Evolutionary conservation across 2,797 vertebrate genomes (phyloP), one percentile per base, ranked within the genome.

Genomic region (Ceyx erithaca): DNA sequence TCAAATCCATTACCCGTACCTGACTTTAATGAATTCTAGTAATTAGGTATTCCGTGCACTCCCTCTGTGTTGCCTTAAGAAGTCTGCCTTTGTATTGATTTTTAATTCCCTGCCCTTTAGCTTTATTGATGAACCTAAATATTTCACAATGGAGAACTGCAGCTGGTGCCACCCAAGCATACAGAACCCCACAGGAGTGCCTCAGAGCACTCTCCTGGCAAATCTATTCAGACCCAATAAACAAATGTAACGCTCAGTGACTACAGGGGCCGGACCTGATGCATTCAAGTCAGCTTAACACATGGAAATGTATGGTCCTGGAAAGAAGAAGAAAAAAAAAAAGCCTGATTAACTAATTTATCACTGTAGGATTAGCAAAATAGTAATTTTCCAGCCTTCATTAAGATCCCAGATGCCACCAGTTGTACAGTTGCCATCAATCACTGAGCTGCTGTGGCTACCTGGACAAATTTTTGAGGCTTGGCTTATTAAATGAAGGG

Each of bases 71-170:
- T 95, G 62, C 88, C 76, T 92, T 94, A 94, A 93, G 91, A 92
- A 96, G 80, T 87, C 91, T 92, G 84, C 76, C 31, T 89, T 83
- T 85, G n/a, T 94, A 93, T 96, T 93, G 93, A 96, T 96, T 95
- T 94, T 95, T 96, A 94, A 96, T 96, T 95, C 81, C 40, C 84
- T 93, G 25, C 72, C 92, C 81, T 87, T 93, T 96, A 95, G 84
- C 88, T 95, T 88, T 92, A 93, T 95, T 94, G 93, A 95, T 87
- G 94, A 91, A 45, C 51, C 40, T 94, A 95, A 89, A 87, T 94
- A 90, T 94, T 95, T 87, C 43, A 89, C 89, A 90, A 82, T 68
- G 71, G 0, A 93, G 83, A 85, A 89, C 85, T 80, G 72, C 86
- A 92, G 72, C 85, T 87, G 85, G 28, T 62, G 68, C 83, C 64